Evolutionary conservation across 1,140 invertebrate genomes (phyloP).

Genomic region (Drosophila bipectinata): DNA sequence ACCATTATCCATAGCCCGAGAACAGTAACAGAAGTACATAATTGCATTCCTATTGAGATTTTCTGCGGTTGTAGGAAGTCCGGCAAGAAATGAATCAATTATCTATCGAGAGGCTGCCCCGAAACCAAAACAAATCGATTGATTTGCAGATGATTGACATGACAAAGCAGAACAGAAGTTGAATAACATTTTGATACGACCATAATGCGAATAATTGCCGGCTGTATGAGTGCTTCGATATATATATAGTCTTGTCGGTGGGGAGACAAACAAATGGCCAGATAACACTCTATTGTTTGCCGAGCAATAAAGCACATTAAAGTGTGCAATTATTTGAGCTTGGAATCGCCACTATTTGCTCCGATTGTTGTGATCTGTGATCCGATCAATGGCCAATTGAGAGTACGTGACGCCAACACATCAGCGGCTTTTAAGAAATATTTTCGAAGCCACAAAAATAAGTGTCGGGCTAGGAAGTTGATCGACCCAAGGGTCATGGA

Average conservation of each 20-base stretch:
- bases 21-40: too few relatives aligned
- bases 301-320: slow-evolving; percentile 60
- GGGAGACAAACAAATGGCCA: neutral
- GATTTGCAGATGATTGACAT: slow-evolving; percentile 45
- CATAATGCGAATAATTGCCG: slow-evolving; percentile 47
- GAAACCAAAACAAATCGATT: slow-evolving; percentile 30
- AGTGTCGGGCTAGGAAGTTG: slow-evolving; percentile 21
- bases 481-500: slow-evolving; percentile 24
- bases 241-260: too few relatives aligned
- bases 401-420: slow-evolving; percentile 29
- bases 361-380: slow-evolving; percentile 19
- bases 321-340: slow-evolving; percentile 72
- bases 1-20: too few relatives aligned
- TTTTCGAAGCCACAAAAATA: neutral
- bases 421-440: neutral
- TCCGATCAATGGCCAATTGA: slow-evolving; percentile 41
- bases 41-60: too few relatives aligned
- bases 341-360: slow-evolving; percentile 11
- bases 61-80: slow-evolving; percentile 22
- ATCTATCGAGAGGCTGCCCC: slow-evolving; percentile 30
- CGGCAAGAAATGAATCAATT: slow-evolving; percentile 30
- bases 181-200: slow-evolving; percentile 64
- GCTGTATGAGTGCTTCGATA: too few relatives aligned
- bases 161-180: slow-evolving; percentile 51
- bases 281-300: slow-evolving; percentile 44